phyloP scores from a whole-genome alignment of 2,797 vertebrate species.

The Heliangelus exortis region DNA sequence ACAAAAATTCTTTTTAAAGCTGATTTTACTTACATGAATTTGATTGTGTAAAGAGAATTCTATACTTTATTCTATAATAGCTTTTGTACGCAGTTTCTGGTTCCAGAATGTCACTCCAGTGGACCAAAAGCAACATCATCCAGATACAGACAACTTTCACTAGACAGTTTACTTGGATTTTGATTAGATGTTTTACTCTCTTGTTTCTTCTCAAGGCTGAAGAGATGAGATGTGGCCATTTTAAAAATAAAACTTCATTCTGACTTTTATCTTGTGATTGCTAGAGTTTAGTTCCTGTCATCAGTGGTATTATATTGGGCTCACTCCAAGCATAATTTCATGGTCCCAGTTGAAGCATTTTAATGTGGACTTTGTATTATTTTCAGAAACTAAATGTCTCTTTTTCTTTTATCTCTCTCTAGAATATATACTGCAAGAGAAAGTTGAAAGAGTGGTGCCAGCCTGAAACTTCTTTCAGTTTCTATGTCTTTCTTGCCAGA shows the following conservation, averaged over 20 bases:
- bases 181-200: background rate
- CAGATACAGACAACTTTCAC: background rate
- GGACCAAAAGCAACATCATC: background rate
- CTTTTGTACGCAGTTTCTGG: background rate
- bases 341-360: background rate
- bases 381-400: background rate
- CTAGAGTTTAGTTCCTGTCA: background rate
- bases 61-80: background rate
- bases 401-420: background rate
- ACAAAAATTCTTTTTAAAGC: background rate
- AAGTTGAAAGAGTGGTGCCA: background rate
- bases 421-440: background rate
- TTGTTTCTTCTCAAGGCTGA: background rate
- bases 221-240: background rate
- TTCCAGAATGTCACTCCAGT: background rate
- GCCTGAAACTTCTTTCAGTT: background rate
- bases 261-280: background rate
- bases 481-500: background rate
- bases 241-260: background rate
- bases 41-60: background rate
- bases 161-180: background rate
- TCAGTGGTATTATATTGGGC: background rate
- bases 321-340: background rate
- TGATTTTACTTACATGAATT: background rate
- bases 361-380: background rate